phyloP scores from a whole-genome alignment of 2,113 vertebrate species.

The Heterotis niloticus region DNA sequence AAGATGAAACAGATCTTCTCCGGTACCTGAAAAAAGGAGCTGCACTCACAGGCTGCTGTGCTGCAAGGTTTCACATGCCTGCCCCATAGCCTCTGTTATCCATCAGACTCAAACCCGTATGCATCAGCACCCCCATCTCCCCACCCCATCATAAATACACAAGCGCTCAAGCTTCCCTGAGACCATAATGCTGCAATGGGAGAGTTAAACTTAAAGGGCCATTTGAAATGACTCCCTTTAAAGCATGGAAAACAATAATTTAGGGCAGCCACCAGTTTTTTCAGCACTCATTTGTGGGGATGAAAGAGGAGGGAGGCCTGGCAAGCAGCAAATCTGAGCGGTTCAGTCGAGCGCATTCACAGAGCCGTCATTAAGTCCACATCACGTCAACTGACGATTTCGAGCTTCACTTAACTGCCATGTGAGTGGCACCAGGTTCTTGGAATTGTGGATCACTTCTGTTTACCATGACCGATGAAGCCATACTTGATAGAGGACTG shows the following conservation, averaged over 20 bases:
- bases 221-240: neutral
- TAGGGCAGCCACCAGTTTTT: neutral
- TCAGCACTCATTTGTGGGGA: neutral
- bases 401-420: constrained; percentile 41
- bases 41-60: neutral
- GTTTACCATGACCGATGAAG: constrained; percentile 49
- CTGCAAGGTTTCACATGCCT: too few species aligned
- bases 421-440: constrained; percentile 50
- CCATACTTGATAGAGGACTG: constrained; percentile 28
- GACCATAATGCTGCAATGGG: neutral
- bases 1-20: neutral
- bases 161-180: neutral
- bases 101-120: neutral
- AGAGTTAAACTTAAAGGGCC: neutral
- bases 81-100: neutral
- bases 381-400: constrained; percentile 4
- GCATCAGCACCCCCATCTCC: too few species aligned
- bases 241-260: neutral
- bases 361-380: neutral
- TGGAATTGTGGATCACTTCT: constrained; percentile 44
- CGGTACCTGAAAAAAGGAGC: constrained; percentile 14
- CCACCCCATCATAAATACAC: too few species aligned
- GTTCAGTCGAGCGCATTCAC: neutral
- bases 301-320: neutral
- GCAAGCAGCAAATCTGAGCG: neutral